A percentile compares a stretch with the other conserved stretches of the same genome.
phyloP scores from a whole-genome alignment of 2,888 invertebrate genomes.

The Ornithoptera alexandrae region DNA sequence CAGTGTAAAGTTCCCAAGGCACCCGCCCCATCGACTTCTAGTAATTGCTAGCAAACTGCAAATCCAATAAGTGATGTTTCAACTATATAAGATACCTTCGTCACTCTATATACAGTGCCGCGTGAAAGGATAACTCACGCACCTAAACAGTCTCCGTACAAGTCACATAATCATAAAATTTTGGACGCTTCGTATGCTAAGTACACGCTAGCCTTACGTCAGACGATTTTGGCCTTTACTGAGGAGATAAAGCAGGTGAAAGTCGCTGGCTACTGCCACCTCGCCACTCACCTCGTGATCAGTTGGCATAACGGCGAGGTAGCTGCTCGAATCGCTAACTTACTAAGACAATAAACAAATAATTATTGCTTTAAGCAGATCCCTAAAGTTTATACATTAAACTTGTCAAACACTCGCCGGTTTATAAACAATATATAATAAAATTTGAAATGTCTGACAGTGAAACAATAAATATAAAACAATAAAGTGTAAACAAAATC shows the following conservation, averaged over 20 bases:
- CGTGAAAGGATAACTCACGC: conserved; percentile 25
- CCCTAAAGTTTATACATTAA: background rate
- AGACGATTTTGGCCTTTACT: conserved; percentile 37
- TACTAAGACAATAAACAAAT: background rate
- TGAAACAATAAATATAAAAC: conserved; percentile 40
- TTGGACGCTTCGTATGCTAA: conserved; percentile 65
- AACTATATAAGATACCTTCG: background rate
- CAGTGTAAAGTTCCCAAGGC: too few relatives aligned
- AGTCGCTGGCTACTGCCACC: background rate
- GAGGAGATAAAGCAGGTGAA: background rate
- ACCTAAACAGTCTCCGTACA: conserved; percentile 32
- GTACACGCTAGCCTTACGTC: conserved; percentile 57
- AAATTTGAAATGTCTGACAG: conserved; percentile 25
- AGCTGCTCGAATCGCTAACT: background rate
- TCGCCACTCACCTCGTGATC: background rate
- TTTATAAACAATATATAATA: background rate
- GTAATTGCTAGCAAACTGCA: too few relatives aligned
- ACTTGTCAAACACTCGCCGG: background rate
- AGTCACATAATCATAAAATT: conserved; percentile 34
- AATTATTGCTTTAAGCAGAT: conserved; percentile 16
- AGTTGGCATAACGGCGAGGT: conserved; percentile 27
- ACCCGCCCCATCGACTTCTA: too few relatives aligned
- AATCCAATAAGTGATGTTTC: too few relatives aligned
- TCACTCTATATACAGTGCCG: conserved; percentile 10
- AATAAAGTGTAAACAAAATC: conserved; percentile 41